phyloP scores from a whole-genome alignment of 2,888 invertebrate species.

The Cantharis rufa region DNA sequence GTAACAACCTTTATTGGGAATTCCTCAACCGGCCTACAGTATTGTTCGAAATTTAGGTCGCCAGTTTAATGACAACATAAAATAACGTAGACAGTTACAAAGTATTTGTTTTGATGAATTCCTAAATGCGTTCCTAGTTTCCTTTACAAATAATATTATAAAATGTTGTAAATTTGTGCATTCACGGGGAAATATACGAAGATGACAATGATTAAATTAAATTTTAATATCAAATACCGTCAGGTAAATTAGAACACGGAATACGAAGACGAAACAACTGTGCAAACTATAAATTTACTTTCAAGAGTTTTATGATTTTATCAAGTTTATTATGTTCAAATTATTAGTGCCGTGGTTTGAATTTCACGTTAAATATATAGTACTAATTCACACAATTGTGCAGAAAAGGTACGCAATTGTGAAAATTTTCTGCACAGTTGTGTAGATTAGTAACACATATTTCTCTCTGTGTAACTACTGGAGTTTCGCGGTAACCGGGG shows the following conservation, averaged over 20 bases:
- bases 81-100: background rate
- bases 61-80: background rate
- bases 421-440: too few species aligned
- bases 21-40: constrained; percentile 13
- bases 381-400: too few species aligned
- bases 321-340: too few species aligned
- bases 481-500: too few species aligned
- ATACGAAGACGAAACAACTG: too few species aligned
- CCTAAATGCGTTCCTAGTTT: background rate
- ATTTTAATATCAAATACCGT: background rate
- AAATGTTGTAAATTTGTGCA: background rate
- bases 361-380: too few species aligned
- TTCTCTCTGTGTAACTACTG: too few species aligned
- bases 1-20: constrained; percentile 27
- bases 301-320: too few species aligned
- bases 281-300: too few species aligned
- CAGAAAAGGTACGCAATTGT: too few species aligned
- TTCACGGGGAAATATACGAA: background rate
- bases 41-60: constrained; percentile 27
- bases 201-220: background rate
- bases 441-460: too few species aligned
- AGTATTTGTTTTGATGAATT: background rate
- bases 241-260: too few species aligned
- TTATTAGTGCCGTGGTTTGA: background rate
- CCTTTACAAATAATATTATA: background rate